Percentiles rank a stretch among this genome's conserved stretches.
Evolutionary conservation across 2,888 invertebrate genomes (phyloP).

Genomic region (Scrobipalpa costella): DNA sequence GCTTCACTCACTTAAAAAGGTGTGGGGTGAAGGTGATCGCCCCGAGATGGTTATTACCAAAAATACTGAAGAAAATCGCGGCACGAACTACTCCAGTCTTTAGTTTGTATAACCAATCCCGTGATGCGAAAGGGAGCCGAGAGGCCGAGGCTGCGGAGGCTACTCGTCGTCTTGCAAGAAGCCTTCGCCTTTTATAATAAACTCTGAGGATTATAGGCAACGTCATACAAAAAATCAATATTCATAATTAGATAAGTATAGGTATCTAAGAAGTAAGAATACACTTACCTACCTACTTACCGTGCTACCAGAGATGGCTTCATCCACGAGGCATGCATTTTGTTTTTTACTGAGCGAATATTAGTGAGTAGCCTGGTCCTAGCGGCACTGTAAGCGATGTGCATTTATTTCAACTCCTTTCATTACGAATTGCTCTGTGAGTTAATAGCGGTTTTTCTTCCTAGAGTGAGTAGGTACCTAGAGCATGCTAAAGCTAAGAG

Average conservation of each 20-base stretch:
- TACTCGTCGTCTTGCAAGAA: slow-evolving; percentile 56
- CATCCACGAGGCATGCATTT: not conserved
- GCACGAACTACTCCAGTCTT: slow-evolving; percentile 81
- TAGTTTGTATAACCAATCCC: slow-evolving; percentile 70
- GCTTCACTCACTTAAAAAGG: slow-evolving; percentile 51
- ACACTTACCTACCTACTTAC: slow-evolving; percentile 46
- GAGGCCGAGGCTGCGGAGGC: slow-evolving; percentile 70
- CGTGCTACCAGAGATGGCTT: slow-evolving; percentile 28
- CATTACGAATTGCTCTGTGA: no score
- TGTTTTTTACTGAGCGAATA: no score
- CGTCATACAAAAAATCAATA: slow-evolving; percentile 71
- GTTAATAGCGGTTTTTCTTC: no score
- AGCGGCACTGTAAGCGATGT: not conserved
- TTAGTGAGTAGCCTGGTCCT: no score
- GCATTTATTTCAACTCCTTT: no score
- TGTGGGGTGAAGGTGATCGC: slow-evolving; percentile 50
- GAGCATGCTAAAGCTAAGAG: no score
- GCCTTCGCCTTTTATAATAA: slow-evolving; percentile 64
- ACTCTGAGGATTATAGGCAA: slow-evolving; percentile 56
- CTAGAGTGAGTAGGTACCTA: no score
- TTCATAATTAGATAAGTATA: slow-evolving; percentile 73
- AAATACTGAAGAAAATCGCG: slow-evolving; percentile 81
- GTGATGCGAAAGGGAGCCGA: slow-evolving; percentile 60
- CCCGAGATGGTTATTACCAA: slow-evolving; percentile 72
- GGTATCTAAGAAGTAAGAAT: slow-evolving; percentile 65